Evolutionary conservation across 2,888 invertebrate genomes (phyloP), one percentile per base, ranked within the genome.

Genomic region (Erebia epiphron): DNA sequence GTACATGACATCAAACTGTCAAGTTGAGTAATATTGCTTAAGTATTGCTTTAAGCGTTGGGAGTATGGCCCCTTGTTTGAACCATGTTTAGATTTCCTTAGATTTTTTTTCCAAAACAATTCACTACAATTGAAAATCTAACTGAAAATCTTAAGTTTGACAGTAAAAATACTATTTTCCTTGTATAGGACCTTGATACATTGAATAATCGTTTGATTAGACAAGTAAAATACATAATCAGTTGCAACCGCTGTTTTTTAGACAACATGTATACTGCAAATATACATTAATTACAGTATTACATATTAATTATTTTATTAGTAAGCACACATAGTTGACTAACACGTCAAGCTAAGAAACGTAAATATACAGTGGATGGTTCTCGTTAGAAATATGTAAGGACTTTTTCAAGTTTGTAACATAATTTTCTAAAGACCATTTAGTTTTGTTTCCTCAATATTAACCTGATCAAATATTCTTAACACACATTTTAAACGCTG

Each of bases 201-300:
- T 61, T 7, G 11, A 61, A 46, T 16, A 11, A 41, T 60, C 60
- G 41, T 21, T 62, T 18, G 54, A 54, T 52, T 16, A 52, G 52
- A 52, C 18, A 52, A 52, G 52, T 52, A 21, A 62, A 18, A 62
- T 18, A 41, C 41, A 60, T 18, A 60, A 60, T 43, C 4, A 60
- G 16, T 60, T 41, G n/a, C 41, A 43, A 49, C n/a, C 7, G 49
- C 49, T 21, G 21, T 21, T 13, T 62, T 26, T 21, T 46, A 14
- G n/a, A 62, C 21, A 41, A 41, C 35, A 41, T 8, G 43, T n/a
- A 56, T 58, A 60, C 16, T 52, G 16, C n/a, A 50, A n/a, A 50
- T 1, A 1, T n/a, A 50, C 14, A n/a, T n/a, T 52, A 18, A 52
- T 8, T 16, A 52, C 52, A 52, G 52, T 2, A 35, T 35, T 35